Conservation (phyloP, 2,797 vertebrate species). For the Choloepus didactylus region DNA sequence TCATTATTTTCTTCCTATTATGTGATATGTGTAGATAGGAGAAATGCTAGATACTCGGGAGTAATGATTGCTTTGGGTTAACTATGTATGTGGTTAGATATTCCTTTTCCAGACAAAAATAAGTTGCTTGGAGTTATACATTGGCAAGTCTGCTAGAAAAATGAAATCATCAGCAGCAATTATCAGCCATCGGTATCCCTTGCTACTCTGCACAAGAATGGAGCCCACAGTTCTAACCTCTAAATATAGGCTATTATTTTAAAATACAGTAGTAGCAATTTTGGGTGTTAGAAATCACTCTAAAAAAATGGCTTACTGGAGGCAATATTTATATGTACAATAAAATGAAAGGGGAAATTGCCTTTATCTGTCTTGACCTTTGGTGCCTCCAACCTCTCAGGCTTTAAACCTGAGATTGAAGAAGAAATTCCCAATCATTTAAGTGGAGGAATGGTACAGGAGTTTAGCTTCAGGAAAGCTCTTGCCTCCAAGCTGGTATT, state of each 20-base stretch:
- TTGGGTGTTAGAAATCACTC: neutral
- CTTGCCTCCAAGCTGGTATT: neutral
- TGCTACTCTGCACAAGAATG: accelerated
- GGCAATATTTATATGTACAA: accelerated
- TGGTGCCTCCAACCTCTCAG: accelerated
- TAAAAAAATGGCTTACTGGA: accelerated
- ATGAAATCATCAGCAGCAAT: neutral
- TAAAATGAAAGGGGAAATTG: neutral
- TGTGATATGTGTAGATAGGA: neutral
- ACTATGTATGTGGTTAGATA: neutral
- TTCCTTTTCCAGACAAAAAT: neutral
- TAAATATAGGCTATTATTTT: accelerated
- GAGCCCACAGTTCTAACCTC: too few relatives aligned
- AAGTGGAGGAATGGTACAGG: too few relatives aligned
- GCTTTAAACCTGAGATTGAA: neutral
- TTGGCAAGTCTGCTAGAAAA: neutral
- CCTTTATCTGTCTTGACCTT: neutral
- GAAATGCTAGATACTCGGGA: too few relatives aligned
- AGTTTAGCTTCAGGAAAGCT: neutral
- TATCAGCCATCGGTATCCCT: neutral
- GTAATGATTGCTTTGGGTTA: neutral
- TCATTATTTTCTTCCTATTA: neutral
- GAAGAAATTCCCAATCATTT: neutral
- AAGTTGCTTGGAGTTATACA: neutral
- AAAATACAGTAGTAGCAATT: accelerated